Base-by-base conservation (phyloP, 2,888 invertebrate genomes). In the Miltochrista miniata region DNA sequence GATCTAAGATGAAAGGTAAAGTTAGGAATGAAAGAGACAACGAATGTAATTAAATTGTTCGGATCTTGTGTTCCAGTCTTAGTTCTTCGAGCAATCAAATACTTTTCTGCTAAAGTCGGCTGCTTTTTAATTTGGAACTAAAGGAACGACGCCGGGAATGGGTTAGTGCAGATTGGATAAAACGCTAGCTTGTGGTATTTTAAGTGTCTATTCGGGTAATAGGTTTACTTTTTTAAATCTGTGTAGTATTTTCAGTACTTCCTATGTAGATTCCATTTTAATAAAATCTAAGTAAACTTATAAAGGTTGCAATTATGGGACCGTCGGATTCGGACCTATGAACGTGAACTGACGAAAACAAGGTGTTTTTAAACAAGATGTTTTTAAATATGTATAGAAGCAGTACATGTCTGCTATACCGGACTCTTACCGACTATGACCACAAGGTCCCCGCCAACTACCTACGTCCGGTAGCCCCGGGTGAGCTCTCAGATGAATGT, bases 11-110 rank as follows among this genome's bases (percentile, higher is more conserved):
- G 70, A 78, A 78, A 73, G 75, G 18, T 68, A 67, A 77, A 79
- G 74, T 74, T 70, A 74, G 59, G 77, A 62, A 73, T 57, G 71
- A 84, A 75, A 75, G 78, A 79, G 82, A 83, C 55, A 62, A 75
- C 71, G 70, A 77, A 76, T 81, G 79, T 85, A 85, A 87, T 87
- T 86, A 86, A 86, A 86, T 87, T 83, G 84, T 85, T 82, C 81
- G 73, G 75, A 74, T 68, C 70, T 68, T 63, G 72, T 76, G 70
- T 75, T 72, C 71, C 64, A 61, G 70, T 77, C 68, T 77, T 63
- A 65, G 70, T 70, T 76, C 72, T 68, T 72, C 65, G 72, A 64
- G 72, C 72, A 80, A 81, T 83, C 76, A 76, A 81, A 81, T 78
- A 80, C 80, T 76, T 84, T 81, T 76, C 75, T 73, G 70, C 67